Base-by-base conservation (phyloP, 2,888 invertebrate genomes). In the Herminia tarsipennalis region DNA sequence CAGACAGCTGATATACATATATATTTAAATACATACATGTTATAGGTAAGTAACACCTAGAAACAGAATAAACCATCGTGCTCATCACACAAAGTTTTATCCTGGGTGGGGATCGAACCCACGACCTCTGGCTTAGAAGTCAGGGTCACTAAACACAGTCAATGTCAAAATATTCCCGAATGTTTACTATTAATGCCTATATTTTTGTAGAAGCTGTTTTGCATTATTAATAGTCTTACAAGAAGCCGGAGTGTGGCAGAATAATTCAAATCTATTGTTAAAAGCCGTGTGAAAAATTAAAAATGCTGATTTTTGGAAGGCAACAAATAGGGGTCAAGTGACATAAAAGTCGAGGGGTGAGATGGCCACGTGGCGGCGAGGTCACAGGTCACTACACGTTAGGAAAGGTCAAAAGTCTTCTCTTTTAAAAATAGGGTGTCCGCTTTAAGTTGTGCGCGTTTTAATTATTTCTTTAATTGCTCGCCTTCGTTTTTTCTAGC, bases 311-410 rank as follows among this genome's bases (percentile, higher is more conserved):
- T 70, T 69, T 66, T 51, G 52, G 68, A 70, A 66, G 60, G 46
- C 64, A 71, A 78, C 66, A 73, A 76, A 76, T 68, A 60, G 66
- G 78, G 81, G 76, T 76, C 67, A 68, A 38, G 57, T 57, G 64
- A 56, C 63, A 55, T 53, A 54, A 61, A 62, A 56, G 56, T 42
- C 41, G 56, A 66, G 67, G 59, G 61, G 65, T 45, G 62, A 55
- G 58, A 65, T 32, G 51, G 77, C 83, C 88, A 86, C 88, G 88
- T 86, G 88, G 80, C 84, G 56, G 43, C 50, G 76, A 78, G 85
- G 84, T 86, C 82, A 81, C 69, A 78, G 83, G 82, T 84, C 82
- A 77, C 66, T 71, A 66, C 67, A 64, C 65, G 62, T 69, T 65
- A 70, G 61, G 38, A 78, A 81, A 83, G 82, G 80, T 83, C 80